These are phyloP conservation scores for Papilio glaucus DNA, from an alignment of 1,140 invertebrate genomes.

Conservation along the genomic window DNA sequence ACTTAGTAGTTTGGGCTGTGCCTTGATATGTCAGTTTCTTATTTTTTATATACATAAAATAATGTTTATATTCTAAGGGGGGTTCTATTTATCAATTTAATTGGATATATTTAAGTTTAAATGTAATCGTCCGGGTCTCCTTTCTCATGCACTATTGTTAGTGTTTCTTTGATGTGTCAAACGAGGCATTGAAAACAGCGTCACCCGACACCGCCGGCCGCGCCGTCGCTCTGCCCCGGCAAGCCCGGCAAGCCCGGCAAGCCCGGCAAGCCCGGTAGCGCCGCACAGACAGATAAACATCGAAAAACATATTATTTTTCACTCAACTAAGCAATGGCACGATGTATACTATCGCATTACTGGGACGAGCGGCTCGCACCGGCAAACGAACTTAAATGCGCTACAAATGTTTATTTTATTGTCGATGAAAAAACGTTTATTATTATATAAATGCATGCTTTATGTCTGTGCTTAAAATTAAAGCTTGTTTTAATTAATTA, in stretches of 20 bases:
- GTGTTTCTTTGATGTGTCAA: slow-evolving; percentile 20
- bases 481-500: too few species aligned
- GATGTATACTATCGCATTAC: slow-evolving; percentile 8
- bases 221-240: neutral
- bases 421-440: neutral
- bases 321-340: slow-evolving; percentile 60
- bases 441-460: too few species aligned
- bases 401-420: neutral
- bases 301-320: slow-evolving; percentile 77
- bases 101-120: slow-evolving; percentile 12
- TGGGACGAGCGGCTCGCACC: neutral
- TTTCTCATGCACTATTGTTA: neutral
- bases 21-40: too few species aligned
- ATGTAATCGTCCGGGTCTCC: slow-evolving; percentile 1
- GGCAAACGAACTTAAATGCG: neutral
- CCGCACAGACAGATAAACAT: slow-evolving; percentile 55
- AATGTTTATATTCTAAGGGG: neutral
- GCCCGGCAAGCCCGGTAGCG: slow-evolving; percentile 43
- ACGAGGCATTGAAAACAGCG: neutral
- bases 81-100: slow-evolving; percentile 15
- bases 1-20: too few species aligned
- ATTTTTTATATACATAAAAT: neutral
- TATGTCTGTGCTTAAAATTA: too few species aligned
- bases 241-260: too few species aligned
- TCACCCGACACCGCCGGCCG: neutral